Percentiles rank a stretch among this genome's conserved stretches.
These are phyloP conservation scores for Formica exsecta DNA, from an alignment of 1,140 invertebrate species.

Conservation along the genomic window DNA sequence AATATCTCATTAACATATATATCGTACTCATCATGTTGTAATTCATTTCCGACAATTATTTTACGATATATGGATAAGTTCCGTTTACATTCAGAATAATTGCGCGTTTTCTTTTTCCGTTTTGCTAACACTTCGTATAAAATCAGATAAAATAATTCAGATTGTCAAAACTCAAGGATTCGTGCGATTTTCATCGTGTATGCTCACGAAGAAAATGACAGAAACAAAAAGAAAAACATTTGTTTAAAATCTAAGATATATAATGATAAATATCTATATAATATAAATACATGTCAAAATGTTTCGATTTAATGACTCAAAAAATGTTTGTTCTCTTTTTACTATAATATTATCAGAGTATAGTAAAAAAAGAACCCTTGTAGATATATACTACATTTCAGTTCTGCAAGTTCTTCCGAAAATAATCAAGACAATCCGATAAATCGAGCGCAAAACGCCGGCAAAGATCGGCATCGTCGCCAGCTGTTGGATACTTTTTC, in stretches of 20 bases:
- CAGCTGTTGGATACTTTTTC: conserved; percentile 10
- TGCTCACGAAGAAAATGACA: not conserved
- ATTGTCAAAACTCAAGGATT: not conserved
- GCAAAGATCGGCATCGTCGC: not conserved
- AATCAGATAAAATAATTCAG: conserved; percentile 18
- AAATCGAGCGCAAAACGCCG: not conserved
- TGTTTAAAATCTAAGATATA: not conserved
- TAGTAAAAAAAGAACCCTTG: not conserved
- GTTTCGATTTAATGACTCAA: not conserved
- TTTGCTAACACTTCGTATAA: conserved; percentile 3
- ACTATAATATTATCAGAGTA: no score
- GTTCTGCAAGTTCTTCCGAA: not conserved
- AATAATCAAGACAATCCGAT: not conserved
- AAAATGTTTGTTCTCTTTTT: not conserved
- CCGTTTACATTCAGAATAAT: not conserved
- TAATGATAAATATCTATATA: not conserved
- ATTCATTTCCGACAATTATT: conserved; percentile 14
- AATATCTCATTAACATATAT: conserved; percentile 2
- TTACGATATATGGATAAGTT: not conserved
- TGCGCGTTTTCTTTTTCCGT: not conserved
- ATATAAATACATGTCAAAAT: not conserved
- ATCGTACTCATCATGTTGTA: not conserved
- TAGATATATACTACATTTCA: not conserved
- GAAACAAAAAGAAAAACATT: not conserved
- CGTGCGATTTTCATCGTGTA: not conserved